Base-by-base conservation (phyloP, 2,113 vertebrate species). In the Micronisus gabar region DNA sequence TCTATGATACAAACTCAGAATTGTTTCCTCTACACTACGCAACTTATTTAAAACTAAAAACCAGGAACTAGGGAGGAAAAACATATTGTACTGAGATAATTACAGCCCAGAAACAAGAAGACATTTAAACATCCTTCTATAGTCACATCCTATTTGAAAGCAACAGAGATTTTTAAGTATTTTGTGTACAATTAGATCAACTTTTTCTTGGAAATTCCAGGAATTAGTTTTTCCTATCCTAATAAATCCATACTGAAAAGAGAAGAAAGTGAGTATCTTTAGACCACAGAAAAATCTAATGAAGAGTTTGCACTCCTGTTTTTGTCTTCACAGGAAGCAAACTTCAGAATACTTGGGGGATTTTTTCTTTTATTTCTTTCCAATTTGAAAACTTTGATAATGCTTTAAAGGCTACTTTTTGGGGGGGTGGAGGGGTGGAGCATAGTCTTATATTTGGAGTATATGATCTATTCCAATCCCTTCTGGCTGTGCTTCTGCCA, bases 361-460 rank as follows among this genome's bases (percentile, higher is more conserved):
- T 56, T 70, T 41, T 73, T 73, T 63, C 9, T 65, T 61, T 45
- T 55, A 19, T 32, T 90, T 75, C 15, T 50, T n/a, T 27, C 19
- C 20, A 5, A 11, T 62, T 76, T 72, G 14, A 78, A 79, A 81
- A 41, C 12, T 30, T 66, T 66, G 10, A 48, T 48, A 71, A 48
- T 53, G 3, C 9, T 45, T 62, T 40, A 67, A 73, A 74, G 3
- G 5, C 11, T 95, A 9, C 16, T 53, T 86, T 56, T 52, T 15
- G 8, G 8, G 8, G 14, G 50, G 25, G 14, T 23, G 25, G 13
- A 4, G 26, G 26, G 19, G 8, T 6, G 26, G 15, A 1, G 4
- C 3, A 0, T 40, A 11, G 72, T 86, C 29, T 76, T 80, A 29
- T 72, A n/a, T 52, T 80, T 82, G 22, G 10, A 48, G 32, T n/a